Conservation (phyloP, 2,113 vertebrate genomes). For the Hippolais icterina region DNA sequence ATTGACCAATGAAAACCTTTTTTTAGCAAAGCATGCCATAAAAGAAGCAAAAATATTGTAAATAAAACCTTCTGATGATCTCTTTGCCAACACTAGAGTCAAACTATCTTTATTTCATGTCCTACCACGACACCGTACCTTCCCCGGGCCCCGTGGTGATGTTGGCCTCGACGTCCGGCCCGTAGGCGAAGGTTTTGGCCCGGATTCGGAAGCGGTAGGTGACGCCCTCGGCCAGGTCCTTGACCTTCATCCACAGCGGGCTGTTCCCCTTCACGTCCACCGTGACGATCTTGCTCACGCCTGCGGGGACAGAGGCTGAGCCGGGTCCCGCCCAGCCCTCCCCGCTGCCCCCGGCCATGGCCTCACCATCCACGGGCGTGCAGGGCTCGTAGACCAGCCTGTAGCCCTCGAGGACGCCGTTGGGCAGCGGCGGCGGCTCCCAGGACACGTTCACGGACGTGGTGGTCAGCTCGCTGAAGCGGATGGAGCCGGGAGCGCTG, state of each 20-base stretch:
- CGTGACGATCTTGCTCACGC: constrained; percentile 96
- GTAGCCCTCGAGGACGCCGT: constrained; percentile 92
- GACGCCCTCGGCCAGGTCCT: constrained; percentile 88
- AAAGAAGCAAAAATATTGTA: too few relatives aligned
- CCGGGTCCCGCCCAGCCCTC: background rate
- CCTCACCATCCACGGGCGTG: constrained; percentile 90
- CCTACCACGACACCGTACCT: constrained; percentile 72
- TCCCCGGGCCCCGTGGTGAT: constrained; percentile 95
- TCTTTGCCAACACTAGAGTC: too few relatives aligned
- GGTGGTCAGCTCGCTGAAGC: constrained; percentile 96
- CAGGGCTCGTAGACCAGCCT: constrained; percentile 92
- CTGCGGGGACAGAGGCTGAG: constrained; percentile 65
- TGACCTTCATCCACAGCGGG: constrained; percentile 94
- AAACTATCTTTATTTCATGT: too few relatives aligned
- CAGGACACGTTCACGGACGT: constrained; percentile 97
- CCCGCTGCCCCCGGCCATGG: rapidly evolving
- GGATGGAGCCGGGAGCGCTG: constrained; percentile 88
- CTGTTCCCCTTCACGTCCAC: constrained; percentile 92
- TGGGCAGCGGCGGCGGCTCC: constrained; percentile 89
- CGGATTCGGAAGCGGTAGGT: constrained; percentile 92
- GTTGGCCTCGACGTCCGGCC: constrained; percentile 93
- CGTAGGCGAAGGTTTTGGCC: constrained; percentile 92
- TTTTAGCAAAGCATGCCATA: too few relatives aligned
- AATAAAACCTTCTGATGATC: too few relatives aligned
- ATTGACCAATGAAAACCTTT: too few relatives aligned